Base-by-base conservation (phyloP, 2,797 vertebrate genomes). In the Steatocranus sp. region DNA sequence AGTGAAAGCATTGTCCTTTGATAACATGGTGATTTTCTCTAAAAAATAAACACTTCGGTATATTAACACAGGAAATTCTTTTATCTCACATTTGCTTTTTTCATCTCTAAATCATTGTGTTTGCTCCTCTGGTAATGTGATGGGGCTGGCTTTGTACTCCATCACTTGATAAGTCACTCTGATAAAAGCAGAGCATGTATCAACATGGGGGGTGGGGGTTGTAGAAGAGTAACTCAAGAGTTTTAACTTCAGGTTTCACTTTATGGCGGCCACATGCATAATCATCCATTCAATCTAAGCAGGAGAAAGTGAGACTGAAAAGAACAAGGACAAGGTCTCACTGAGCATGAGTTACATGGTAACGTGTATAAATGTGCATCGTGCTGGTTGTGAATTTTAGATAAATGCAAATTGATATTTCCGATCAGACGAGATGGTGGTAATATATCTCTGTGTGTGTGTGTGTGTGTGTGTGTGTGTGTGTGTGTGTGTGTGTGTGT, bases 331-430 rank as follows among this genome's bases (percentile, higher is more conserved):
- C 70, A 75, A 75, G 85, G 73, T 84, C 88, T 82, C 49, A 18
- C 74, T 53, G 76, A 63, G 75, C 79, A 48, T 30, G 78, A 86
- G 34, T 56, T 87, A 89, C 84, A 25, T 30, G 80, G 25, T 78
- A 51, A 81, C 25, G 2, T 75, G 51, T 34, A 14, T 78, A 78
- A 77, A 85, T 82, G 79, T 85, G 86, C 61, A 77, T 77, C 75
- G 56, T 43, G 61, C 49, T 88, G 4, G 43, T 82, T 79, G 56
- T 76, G 75, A 82, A 79, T 85, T 88, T 79, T 79, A 81, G 70
- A 83, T 81, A 83, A 90, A 91, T 90, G 83, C 83, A 91, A 91
- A 92, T 90, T 87, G 80, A 86, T 87, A 90, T 88, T 87, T 88
- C 38, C 82, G 74, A 90, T 89, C 78, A 83, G 83, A 83, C 73